Evolutionary conservation across 2,113 vertebrate genomes (phyloP).

Genomic region (Ictidomys tridecemlineatus): DNA sequence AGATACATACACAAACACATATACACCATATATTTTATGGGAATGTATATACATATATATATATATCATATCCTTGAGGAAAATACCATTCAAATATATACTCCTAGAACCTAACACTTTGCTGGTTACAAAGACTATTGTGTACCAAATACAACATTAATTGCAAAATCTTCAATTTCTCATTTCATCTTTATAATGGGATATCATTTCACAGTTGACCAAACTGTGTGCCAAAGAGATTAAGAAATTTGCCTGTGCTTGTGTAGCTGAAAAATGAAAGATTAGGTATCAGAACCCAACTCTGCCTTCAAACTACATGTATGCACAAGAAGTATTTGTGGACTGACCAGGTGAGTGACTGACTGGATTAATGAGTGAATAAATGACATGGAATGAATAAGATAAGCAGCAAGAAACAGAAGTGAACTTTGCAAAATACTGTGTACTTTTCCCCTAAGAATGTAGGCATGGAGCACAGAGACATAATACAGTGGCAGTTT

Average conservation of each 20-base stretch:
- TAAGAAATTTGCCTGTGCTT: neutral
- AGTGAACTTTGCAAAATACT: slow-evolving; percentile 33
- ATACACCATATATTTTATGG: too few species aligned
- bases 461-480: neutral
- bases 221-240: slow-evolving; percentile 7
- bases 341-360: neutral
- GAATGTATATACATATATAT: too few species aligned
- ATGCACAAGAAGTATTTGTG: neutral
- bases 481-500: neutral
- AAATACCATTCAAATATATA: neutral
- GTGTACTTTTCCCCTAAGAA: neutral
- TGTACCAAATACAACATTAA: neutral
- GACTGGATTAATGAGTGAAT: neutral
- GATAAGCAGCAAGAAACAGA: neutral
- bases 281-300: neutral
- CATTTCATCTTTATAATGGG: slow-evolving; percentile 38
- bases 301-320: neutral
- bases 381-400: neutral
- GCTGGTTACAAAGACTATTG: slow-evolving; percentile 3
- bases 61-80: neutral
- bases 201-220: slow-evolving; percentile 25
- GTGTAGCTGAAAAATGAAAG: neutral
- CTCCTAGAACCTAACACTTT: neutral
- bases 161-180: slow-evolving; percentile 47
- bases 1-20: neutral